Percentiles rank a stretch among this genome's conserved stretches.
Conservation (phyloP, 2,888 invertebrate genomes). For the Acronicta psi region DNA sequence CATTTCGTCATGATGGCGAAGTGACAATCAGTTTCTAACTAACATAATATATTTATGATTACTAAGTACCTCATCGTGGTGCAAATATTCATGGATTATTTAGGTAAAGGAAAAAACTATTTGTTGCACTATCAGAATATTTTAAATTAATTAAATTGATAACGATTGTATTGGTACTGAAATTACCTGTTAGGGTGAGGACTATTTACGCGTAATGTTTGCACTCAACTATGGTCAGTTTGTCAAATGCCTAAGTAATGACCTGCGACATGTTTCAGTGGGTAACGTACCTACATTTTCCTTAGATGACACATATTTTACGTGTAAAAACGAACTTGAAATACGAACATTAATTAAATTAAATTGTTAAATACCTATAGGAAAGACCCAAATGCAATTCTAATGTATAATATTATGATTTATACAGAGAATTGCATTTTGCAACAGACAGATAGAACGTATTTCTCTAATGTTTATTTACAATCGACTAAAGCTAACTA, state of each 20-base stretch:
- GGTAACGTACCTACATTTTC: constrained; percentile 24
- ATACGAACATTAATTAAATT: not conserved
- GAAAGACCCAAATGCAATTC: not conserved
- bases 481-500: no score
- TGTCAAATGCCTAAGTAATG: constrained; percentile 22
- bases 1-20: no score
- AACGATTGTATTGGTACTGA: not conserved
- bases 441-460: no score
- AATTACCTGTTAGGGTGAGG: constrained; percentile 1
- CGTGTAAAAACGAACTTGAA: constrained; percentile 1
- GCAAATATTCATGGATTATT: no score
- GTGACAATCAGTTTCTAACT: no score
- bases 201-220: constrained; percentile 9
- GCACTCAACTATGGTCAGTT: constrained; percentile 1
- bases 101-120: no score
- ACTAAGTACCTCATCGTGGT: no score
- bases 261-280: not conserved
- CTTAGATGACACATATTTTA: constrained; percentile 26
- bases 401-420: no score
- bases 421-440: no score
- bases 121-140: not conserved
- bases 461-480: no score
- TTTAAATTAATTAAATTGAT: no score
- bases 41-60: no score
- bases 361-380: not conserved